Percentiles rank a stretch among this genome's conserved stretches.
Conservation (phyloP, 2,113 vertebrate species). For the Lota lota region DNA sequence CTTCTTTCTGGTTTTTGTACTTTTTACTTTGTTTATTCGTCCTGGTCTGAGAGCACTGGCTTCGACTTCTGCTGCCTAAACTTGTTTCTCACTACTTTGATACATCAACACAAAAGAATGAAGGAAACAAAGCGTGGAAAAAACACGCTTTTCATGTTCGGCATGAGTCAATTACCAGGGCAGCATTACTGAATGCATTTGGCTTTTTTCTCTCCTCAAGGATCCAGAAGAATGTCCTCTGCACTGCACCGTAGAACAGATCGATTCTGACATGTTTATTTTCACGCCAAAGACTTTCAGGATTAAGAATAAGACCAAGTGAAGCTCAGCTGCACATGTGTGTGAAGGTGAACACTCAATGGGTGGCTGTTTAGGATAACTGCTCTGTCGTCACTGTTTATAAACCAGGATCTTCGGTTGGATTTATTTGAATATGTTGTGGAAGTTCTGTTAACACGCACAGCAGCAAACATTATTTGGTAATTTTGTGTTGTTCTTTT, state of each 20-base stretch:
- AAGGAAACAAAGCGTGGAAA: slow-evolving; percentile 54
- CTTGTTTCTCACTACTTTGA: slow-evolving; percentile 62
- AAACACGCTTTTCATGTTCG: slow-evolving; percentile 62
- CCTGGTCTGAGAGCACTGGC: slow-evolving; percentile 53
- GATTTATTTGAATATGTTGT: too few relatives aligned
- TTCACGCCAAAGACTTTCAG: slow-evolving; percentile 55
- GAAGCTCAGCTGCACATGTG: slow-evolving; percentile 45
- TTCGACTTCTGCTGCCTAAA: slow-evolving; percentile 55
- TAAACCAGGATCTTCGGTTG: background rate
- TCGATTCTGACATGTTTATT: slow-evolving; percentile 77
- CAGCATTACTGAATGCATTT: slow-evolving; percentile 46
- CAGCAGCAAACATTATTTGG: too few relatives aligned
- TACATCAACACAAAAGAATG: slow-evolving; percentile 65
- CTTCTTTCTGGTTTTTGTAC: slow-evolving; percentile 48
- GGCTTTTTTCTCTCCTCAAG: slow-evolving; percentile 21
- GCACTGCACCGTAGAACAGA: slow-evolving; percentile 50
- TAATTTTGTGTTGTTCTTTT: background rate
- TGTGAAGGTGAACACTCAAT: slow-evolving; percentile 45
- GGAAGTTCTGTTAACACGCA: too few relatives aligned
- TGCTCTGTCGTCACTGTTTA: slow-evolving; percentile 18
- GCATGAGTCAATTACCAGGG: slow-evolving; percentile 67
- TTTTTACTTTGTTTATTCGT: slow-evolving; percentile 71
- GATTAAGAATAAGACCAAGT: slow-evolving; percentile 44
- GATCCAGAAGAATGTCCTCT: slow-evolving; percentile 54
- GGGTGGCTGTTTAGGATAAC: slow-evolving; percentile 34